phyloP scores from a whole-genome alignment of 2,888 invertebrate genomes.

The Nomada hirtipes region DNA sequence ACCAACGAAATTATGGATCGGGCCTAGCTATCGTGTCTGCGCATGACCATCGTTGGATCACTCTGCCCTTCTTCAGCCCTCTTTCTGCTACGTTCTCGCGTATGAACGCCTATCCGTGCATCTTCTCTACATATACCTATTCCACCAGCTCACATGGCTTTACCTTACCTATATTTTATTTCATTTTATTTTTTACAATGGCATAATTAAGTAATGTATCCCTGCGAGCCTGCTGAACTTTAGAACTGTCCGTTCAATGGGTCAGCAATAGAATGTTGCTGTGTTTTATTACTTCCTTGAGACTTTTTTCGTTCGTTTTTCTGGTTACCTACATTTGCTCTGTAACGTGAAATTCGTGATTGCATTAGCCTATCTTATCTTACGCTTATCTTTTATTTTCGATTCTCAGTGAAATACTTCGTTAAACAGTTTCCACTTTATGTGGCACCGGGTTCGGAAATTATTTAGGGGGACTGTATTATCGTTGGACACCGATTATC shows the following conservation, averaged over 20 bases:
- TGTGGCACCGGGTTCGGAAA: too few species aligned
- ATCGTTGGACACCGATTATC: too few species aligned
- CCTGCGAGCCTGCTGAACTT: not conserved
- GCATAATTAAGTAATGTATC: not conserved
- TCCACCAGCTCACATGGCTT: not conserved
- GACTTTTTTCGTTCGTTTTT: not conserved
- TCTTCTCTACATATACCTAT: not conserved
- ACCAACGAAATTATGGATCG: slow-evolving; percentile 83
- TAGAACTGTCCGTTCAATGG: too few species aligned
- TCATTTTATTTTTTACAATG: slow-evolving; percentile 10
- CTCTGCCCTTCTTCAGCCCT: slow-evolving; percentile 56
- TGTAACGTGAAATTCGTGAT: too few species aligned
- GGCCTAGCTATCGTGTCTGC: slow-evolving; percentile 75
- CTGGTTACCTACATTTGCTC: too few species aligned
- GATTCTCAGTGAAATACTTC: too few species aligned
- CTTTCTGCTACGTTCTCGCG: slow-evolving; percentile 22
- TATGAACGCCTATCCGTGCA: not conserved
- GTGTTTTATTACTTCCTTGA: not conserved
- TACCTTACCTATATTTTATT: not conserved
- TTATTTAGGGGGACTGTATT: too few species aligned
- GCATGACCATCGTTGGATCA: slow-evolving; percentile 60
- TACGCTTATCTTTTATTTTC: too few species aligned
- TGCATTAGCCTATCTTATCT: too few species aligned
- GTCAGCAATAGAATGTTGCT: too few species aligned
- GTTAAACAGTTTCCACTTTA: too few species aligned